Percentiles rank a stretch among this genome's conserved stretches.
Conservation (phyloP, 1,140 invertebrate genomes). For the Pogonus chalceus region DNA sequence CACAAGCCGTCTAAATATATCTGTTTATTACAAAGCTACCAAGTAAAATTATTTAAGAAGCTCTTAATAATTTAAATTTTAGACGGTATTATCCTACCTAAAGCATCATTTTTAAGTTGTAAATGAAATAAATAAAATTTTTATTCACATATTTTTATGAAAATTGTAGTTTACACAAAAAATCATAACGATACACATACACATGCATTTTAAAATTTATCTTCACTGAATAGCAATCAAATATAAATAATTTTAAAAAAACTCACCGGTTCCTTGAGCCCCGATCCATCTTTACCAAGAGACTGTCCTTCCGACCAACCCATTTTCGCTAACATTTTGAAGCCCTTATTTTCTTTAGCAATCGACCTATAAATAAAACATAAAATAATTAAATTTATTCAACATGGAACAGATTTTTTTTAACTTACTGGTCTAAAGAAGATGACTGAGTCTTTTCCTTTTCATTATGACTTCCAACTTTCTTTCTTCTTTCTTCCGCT, state of each 20-base stretch:
- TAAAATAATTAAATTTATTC: slow-evolving; percentile 12
- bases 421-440: slow-evolving; percentile 64
- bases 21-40: no score
- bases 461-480: slow-evolving; percentile 71
- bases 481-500: slow-evolving; percentile 60
- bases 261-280: slow-evolving; percentile 72
- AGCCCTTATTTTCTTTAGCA: slow-evolving; percentile 72
- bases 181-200: no score
- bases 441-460: slow-evolving; percentile 71
- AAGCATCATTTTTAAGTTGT: no score
- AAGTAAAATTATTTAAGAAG: no score
- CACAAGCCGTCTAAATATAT: no score
- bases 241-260: slow-evolving; percentile 9
- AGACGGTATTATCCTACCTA: no score
- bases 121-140: no score
- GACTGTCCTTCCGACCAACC: slow-evolving; percentile 83
- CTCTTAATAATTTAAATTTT: no score
- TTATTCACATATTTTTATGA: no score
- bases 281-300: slow-evolving; percentile 64
- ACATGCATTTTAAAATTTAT: neutral
- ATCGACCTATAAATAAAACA: slow-evolving; percentile 52
- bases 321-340: slow-evolving; percentile 81
- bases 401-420: slow-evolving; percentile 1
- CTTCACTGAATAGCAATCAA: neutral
- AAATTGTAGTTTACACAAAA: no score